Base-by-base conservation (phyloP, 2,797 vertebrate genomes). In the Gymnocypris eckloni region DNA sequence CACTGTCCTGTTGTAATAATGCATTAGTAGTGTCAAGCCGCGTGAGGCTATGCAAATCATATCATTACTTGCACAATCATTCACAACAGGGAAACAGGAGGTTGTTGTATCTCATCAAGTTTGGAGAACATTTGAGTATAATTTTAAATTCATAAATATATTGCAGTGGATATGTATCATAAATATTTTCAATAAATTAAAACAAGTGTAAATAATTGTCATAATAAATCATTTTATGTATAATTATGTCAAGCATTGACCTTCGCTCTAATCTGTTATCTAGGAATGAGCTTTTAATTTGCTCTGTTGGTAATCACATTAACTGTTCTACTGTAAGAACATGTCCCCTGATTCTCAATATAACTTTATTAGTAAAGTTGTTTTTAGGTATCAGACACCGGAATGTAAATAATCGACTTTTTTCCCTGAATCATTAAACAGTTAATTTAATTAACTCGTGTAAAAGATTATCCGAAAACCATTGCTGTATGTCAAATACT, bases 351-450 rank as follows among this genome's bases (percentile, higher is more conserved):
- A 37, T 48, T n/a, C 70, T 50, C 54, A 37, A 64, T 48, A 25
- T 50, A 83, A 83, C 66, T 54, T 67, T 11, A 69, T 81, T 25
- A 70, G 67, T 61, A 66, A 88, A 43, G 39, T 28, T 76, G 70
- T 25, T 83, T 83, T 52, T 43, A 61, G 25, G 11, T 69, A 75
- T 79, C 45, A 77, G 59, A 89, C 41, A 66, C 39, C 25, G 48
- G 50, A 70, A 77, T 54, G 56, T 73, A 67, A 84, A 70, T 52
- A 66, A 76, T 87, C 70, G 25, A 71, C 79, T 79, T 52, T 70
- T 54, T 67, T 70, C 56, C 22, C 22, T 45, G 10, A 59, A 43
- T 59, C 22, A 72, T 72, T 59, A 72, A 72, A 59, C 69, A 4
- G 45, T 81, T 20, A 2, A 81, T 82, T 45, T 25, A 18, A 45